Percentiles rank a stretch among this genome's conserved stretches.
These are phyloP conservation scores for Seira ritae DNA, from an alignment of 2,888 invertebrate species.

Conservation along the genomic window DNA sequence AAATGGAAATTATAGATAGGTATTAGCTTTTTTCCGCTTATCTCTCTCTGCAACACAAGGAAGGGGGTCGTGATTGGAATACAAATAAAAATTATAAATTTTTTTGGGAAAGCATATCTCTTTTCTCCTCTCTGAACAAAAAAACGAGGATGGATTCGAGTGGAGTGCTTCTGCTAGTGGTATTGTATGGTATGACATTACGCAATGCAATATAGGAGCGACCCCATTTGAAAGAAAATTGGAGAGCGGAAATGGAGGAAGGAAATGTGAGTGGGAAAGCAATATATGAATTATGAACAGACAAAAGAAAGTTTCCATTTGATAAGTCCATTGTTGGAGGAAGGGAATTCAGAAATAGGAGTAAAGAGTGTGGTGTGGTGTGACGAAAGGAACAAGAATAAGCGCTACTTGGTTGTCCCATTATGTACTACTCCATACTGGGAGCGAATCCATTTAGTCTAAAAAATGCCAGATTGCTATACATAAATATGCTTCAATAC, in stretches of 20 bases:
- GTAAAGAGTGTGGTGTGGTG: no score
- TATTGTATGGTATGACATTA: neutral
- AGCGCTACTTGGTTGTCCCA: constrained; percentile 1
- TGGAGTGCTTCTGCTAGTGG: neutral
- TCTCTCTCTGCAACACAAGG: neutral
- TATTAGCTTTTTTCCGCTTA: constrained; percentile 8
- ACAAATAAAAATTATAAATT: constrained; percentile 13
- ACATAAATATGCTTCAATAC: no score
- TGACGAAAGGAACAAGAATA: neutral
- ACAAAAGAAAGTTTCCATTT: constrained; percentile 4
- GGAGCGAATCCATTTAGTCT: no score
- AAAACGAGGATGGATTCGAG: no score
- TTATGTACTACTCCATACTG: constrained; percentile 1
- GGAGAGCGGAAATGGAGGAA: constrained; percentile 29
- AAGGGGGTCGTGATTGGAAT: neutral
- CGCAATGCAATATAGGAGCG: neutral
- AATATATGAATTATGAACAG: constrained; percentile 43
- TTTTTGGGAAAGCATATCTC: neutral
- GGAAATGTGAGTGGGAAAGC: constrained; percentile 47
- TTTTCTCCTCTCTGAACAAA: no score
- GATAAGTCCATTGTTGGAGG: neutral
- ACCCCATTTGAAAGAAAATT: neutral
- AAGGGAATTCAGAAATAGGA: no score
- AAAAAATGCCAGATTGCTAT: no score
- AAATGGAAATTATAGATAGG: neutral